phyloP scores from a whole-genome alignment of 2,797 vertebrate genomes.

The Ctenochaetus hawaiiensis region DNA sequence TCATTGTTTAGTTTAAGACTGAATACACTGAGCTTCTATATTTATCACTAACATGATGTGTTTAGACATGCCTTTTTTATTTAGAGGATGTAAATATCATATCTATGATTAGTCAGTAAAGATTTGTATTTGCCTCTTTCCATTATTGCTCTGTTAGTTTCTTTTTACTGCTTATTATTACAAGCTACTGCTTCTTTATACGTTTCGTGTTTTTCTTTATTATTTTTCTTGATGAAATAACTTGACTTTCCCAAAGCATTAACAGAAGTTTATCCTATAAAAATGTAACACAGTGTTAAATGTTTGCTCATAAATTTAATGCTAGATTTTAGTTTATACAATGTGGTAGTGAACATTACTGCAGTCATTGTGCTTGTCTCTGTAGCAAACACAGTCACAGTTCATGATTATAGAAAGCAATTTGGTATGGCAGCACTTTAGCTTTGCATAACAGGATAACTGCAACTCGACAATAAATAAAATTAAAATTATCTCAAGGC shows the following conservation, averaged over 20 bases:
- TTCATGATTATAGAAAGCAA: not conserved
- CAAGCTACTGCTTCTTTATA: not conserved
- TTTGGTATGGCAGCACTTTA: not conserved
- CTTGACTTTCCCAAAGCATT: not conserved
- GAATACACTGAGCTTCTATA: conserved; percentile 6
- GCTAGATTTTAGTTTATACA: not conserved
- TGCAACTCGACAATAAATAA: not conserved
- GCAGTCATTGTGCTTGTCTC: conserved; percentile 5
- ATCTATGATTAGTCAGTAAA: conserved; percentile 2
- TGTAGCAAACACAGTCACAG: conserved; percentile 4
- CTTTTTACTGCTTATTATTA: conserved; percentile 1
- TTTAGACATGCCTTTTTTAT: not conserved
- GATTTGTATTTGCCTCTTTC: conserved; percentile 14
- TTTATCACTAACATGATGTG: not conserved
- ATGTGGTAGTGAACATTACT: not conserved
- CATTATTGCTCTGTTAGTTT: conserved; percentile 12
- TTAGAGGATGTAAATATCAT: not conserved
- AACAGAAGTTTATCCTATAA: not conserved
- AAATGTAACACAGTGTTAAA: not conserved
- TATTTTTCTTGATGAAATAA: not conserved
- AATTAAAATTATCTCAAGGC: not conserved
- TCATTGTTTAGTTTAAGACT: conserved; percentile 11
- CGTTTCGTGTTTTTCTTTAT: not conserved
- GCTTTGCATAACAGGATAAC: not conserved
- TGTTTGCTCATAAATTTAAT: not conserved